A percentile compares a stretch with the other conserved stretches of the same genome.
phyloP scores from a whole-genome alignment of 2,113 vertebrate genomes.

The Emydocephalus ijimae region DNA sequence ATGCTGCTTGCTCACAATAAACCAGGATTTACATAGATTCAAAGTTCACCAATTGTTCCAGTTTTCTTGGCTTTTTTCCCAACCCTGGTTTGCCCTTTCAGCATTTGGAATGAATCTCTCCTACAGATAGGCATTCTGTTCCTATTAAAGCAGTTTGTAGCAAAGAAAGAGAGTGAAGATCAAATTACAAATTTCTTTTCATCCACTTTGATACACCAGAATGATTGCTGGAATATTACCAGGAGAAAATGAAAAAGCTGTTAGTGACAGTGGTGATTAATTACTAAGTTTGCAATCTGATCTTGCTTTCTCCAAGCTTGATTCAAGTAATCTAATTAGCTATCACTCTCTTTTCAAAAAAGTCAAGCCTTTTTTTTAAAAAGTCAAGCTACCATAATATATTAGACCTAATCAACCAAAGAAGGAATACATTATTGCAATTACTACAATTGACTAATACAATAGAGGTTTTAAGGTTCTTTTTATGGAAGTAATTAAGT shows the following conservation, averaged over 20 bases:
- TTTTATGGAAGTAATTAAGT: slow-evolving; percentile 5
- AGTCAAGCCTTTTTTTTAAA: neutral
- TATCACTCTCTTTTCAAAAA: neutral
- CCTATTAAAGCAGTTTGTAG: neutral
- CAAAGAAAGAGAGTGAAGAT: neutral
- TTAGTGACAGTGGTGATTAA: neutral
- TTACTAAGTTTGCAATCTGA: neutral
- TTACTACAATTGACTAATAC: neutral
- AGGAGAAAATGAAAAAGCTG: neutral
- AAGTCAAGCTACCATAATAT: neutral
- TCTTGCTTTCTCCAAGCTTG: slow-evolving; percentile 6
- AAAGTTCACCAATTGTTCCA: neutral
- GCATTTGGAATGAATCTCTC: neutral
- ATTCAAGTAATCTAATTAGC: neutral
- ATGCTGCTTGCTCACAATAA: neutral
- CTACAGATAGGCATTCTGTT: neutral
- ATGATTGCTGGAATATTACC: slow-evolving; percentile 13
- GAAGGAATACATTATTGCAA: neutral
- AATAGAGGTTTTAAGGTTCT: neutral
- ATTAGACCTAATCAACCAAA: neutral
- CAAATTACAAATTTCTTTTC: slow-evolving; percentile 1
- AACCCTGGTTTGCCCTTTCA: neutral
- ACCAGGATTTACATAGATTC: neutral
- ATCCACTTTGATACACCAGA: neutral
- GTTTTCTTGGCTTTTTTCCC: neutral